These are phyloP conservation scores for Mesoligia furuncula DNA, from an alignment of 2,888 invertebrate genomes.

Conservation along the genomic window DNA sequence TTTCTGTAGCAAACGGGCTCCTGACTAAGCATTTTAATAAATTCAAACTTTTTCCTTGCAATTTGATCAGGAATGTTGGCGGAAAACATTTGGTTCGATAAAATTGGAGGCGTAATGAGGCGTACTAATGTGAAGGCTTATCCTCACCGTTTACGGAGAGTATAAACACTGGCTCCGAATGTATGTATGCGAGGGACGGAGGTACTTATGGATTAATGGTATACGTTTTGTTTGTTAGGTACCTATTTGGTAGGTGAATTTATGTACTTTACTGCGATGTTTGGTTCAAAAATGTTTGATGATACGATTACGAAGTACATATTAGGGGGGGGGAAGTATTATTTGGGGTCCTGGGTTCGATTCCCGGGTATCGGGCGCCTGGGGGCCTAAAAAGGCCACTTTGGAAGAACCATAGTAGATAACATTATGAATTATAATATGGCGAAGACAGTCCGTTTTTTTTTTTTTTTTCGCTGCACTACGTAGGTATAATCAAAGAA, in stretches of 20 bases:
- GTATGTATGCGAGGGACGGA: constrained; percentile 53
- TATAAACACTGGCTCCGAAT: constrained; percentile 56
- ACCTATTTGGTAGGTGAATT: constrained; percentile 21
- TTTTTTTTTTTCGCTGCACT: too few species aligned
- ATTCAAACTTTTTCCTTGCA: constrained; percentile 58
- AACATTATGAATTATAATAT: too few species aligned
- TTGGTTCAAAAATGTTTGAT: constrained; percentile 5
- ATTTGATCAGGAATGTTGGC: constrained; percentile 60
- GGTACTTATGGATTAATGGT: constrained; percentile 38
- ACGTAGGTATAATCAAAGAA: too few species aligned
- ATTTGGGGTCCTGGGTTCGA: too few species aligned
- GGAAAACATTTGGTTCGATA: constrained; percentile 61
- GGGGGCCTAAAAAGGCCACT: too few species aligned
- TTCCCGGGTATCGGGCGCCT: too few species aligned
- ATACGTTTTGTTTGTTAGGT: constrained; percentile 38
- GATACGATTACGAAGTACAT: background rate
- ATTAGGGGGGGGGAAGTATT: too few species aligned
- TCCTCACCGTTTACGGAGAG: constrained; percentile 55
- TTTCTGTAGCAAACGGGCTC: constrained; percentile 30
- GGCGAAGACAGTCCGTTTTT: too few species aligned
- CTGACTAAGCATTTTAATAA: constrained; percentile 57
- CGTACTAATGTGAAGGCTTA: constrained; percentile 59
- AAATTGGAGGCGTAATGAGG: constrained; percentile 63
- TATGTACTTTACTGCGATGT: background rate
- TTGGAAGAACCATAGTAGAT: too few species aligned